A percentile compares a stretch with the other conserved stretches of the same genome.
These are phyloP conservation scores for Strigops habroptila DNA, from an alignment of 2,113 vertebrate species.

Conservation along the genomic window DNA sequence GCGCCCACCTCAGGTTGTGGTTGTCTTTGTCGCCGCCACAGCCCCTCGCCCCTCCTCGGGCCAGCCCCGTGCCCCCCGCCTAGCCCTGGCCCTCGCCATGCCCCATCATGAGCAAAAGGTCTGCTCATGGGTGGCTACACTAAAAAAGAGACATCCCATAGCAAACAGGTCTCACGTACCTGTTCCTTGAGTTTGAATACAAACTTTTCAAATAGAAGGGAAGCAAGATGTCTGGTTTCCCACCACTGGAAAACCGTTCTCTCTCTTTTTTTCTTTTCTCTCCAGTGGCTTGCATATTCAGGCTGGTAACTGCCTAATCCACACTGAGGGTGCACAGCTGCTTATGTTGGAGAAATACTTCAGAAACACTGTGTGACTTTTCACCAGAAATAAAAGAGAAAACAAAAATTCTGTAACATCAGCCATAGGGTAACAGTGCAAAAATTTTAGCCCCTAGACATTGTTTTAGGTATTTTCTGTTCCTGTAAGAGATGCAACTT, in stretches of 20 bases:
- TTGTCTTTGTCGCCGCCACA: no score
- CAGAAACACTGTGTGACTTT: not conserved
- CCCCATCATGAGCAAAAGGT: no score
- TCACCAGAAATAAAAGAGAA: not conserved
- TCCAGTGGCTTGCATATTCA: not conserved
- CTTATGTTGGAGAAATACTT: not conserved
- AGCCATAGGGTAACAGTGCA: not conserved
- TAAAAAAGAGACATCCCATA: no score
- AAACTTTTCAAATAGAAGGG: not conserved
- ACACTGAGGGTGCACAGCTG: not conserved
- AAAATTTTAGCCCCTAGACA: not conserved
- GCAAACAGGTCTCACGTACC: not conserved
- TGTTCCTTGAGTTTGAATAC: no score
- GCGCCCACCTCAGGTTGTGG: no score
- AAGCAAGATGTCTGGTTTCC: accelerated
- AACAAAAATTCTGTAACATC: not conserved
- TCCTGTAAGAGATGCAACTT: slow-evolving; percentile 60
- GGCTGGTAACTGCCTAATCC: no score
- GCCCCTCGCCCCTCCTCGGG: no score
- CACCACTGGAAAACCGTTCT: accelerated
- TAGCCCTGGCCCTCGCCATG: no score
- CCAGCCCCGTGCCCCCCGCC: not conserved
- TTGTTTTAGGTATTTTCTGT: not conserved
- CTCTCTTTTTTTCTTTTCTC: not conserved
- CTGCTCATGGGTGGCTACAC: accelerated